A percentile compares a stretch with the other conserved stretches of the same genome.
These are phyloP conservation scores for Ataeniobius toweri DNA, from an alignment of 2,797 vertebrate species.

Conservation along the genomic window DNA sequence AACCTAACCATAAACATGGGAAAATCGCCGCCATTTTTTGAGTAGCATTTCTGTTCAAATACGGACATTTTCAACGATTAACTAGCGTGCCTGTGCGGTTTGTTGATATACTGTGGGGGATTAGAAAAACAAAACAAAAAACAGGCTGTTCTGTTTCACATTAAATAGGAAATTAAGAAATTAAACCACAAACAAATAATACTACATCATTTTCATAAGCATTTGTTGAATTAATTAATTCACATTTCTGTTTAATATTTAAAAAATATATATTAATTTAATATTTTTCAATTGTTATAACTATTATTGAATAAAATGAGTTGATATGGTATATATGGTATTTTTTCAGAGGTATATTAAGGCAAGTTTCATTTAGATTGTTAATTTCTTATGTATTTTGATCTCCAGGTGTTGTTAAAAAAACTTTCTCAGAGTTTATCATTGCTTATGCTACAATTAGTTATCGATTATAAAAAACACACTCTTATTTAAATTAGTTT, in stretches of 20 bases:
- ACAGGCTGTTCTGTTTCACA: neutral
- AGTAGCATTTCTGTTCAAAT: neutral
- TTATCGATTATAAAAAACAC: neutral
- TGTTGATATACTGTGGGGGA: neutral
- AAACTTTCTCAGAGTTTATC: neutral
- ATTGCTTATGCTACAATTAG: neutral
- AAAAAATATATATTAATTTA: neutral
- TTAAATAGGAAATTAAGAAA: neutral
- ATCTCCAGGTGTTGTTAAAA: neutral
- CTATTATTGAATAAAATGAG: neutral
- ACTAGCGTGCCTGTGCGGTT: neutral
- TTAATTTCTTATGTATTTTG: neutral
- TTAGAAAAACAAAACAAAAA: neutral
- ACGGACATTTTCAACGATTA: neutral
- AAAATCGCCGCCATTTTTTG: neutral
- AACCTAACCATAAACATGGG: constrained; percentile 9
- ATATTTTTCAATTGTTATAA: neutral
- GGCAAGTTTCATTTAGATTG: neutral
- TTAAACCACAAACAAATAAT: neutral
- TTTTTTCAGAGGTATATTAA: neutral
- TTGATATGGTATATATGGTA: neutral
- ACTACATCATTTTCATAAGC: neutral
- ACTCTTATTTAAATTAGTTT: neutral
- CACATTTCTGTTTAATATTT: neutral
- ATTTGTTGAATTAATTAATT: neutral